Evolutionary conservation across 2,797 vertebrate species (phyloP).

Genomic region (Babyrousa celebensis): DNA sequence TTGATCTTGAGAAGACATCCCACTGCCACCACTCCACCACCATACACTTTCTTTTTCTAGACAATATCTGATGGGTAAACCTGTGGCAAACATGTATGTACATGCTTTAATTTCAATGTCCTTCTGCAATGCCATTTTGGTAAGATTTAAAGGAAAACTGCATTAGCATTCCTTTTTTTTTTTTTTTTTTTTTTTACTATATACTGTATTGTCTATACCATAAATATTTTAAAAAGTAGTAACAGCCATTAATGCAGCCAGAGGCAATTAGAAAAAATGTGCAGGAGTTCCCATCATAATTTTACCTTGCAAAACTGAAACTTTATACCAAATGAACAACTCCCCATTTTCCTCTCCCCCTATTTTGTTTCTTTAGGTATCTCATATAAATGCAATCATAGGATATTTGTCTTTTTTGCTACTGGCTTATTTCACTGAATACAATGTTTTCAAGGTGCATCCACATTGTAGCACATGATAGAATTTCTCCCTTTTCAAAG

Average conservation of each 20-base stretch:
- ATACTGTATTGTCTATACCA: slow-evolving; percentile 46
- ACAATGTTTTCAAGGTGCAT: not conserved
- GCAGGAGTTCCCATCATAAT: not conserved
- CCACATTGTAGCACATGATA: not conserved
- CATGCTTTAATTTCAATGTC: not conserved
- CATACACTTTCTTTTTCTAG: not conserved
- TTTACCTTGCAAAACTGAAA: slow-evolving; percentile 27
- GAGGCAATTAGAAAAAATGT: slow-evolving; percentile 15
- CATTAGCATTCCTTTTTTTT: not conserved
- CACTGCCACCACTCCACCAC: not conserved
- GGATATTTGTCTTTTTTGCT: not conserved
- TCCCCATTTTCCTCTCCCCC: not conserved
- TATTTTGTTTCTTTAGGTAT: not conserved
- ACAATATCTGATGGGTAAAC: not conserved
- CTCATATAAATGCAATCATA: not conserved
- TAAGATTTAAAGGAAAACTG: slow-evolving; percentile 40
- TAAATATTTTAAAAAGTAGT: slow-evolving; percentile 31
- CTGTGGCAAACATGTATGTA: not conserved
- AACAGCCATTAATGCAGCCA: not conserved
- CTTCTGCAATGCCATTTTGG: not conserved
- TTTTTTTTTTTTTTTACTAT: not conserved
- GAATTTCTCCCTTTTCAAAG: slow-evolving; percentile 28
- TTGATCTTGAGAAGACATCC: slow-evolving; percentile 11
- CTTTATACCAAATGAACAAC: not conserved
- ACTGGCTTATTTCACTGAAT: slow-evolving; percentile 14